Evolutionary conservation across 35 echinoderm and acorn worm genomes (phyloP).

Genomic region (Apostichopus japonicus): DNA sequence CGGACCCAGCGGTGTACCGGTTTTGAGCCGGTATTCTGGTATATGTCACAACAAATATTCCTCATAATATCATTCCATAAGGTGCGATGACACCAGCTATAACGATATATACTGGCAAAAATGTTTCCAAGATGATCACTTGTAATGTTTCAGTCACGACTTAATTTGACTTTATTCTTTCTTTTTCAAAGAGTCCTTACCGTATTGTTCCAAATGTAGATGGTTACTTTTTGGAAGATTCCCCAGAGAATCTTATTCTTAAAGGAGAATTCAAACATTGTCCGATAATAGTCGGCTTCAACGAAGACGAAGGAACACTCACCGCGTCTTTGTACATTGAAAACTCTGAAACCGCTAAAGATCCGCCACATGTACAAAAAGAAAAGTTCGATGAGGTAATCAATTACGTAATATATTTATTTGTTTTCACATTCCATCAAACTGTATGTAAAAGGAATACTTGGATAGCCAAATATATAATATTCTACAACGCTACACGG

Average conservation of each 20-base stretch:
- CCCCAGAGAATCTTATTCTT: neutral
- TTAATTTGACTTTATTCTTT: neutral
- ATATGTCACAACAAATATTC: no score
- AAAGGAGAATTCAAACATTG: conserved; percentile 28
- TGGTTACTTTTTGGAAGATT: conserved; percentile 14
- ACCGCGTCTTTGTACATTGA: neutral
- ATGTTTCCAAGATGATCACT: no score
- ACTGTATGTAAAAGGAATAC: neutral
- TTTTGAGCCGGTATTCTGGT: no score
- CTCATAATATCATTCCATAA: no score
- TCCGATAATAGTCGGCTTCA: conserved; percentile 26
- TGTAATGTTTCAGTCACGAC: no score
- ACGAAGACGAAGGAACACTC: conserved; percentile 22
- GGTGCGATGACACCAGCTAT: no score
- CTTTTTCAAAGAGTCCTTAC: neutral
- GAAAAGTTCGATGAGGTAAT: conserved; percentile 30
- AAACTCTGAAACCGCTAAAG: neutral
- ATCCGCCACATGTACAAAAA: neutral
- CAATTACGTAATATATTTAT: neutral
- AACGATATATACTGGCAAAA: no score
- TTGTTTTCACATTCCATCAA: neutral
- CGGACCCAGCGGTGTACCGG: no score
- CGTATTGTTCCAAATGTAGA: conserved; percentile 19
- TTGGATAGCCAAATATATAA: no score
- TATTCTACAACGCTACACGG: no score